Evolutionary conservation across 2,113 vertebrate genomes (phyloP).

Genomic region (Syngnathoides biaculeatus): DNA sequence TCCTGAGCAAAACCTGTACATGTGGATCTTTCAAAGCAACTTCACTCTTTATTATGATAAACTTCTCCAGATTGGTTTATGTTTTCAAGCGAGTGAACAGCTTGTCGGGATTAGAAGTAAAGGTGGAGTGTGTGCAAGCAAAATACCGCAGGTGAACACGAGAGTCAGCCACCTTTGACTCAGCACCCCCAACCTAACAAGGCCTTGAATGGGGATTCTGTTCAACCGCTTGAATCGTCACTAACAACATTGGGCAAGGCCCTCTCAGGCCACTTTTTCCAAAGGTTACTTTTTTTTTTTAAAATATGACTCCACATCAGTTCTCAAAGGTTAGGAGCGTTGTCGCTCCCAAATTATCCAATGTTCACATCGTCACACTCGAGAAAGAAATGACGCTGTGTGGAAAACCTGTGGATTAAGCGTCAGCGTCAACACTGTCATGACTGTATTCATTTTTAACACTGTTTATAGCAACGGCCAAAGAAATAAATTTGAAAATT

Average conservation of each 20-base stretch:
- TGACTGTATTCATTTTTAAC: constrained; percentile 30
- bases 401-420: constrained; percentile 47
- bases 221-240: constrained; percentile 34
- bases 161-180: constrained; percentile 28
- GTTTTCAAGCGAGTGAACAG: constrained; percentile 44
- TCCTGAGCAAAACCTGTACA: constrained; percentile 29
- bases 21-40: constrained; percentile 38
- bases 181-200: constrained; percentile 13
- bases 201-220: constrained; percentile 14
- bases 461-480: background rate
- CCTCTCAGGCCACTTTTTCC: constrained; percentile 18
- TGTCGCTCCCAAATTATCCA: constrained; percentile 47
- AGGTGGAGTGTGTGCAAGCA: constrained; percentile 23
- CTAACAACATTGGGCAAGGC: constrained; percentile 5
- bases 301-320: constrained; percentile 44
- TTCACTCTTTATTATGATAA: constrained; percentile 51
- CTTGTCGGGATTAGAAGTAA: constrained; percentile 44
- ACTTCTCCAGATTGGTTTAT: constrained; percentile 20
- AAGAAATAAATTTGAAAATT: background rate
- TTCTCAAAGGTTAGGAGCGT: constrained; percentile 42
- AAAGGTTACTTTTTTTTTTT: constrained; percentile 41
- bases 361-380: constrained; percentile 48
- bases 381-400: constrained; percentile 40
- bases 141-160: constrained; percentile 38
- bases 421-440: constrained; percentile 37